Evolutionary conservation across 2,888 invertebrate genomes (phyloP).

Genomic region (Dysmachus trigonus): DNA sequence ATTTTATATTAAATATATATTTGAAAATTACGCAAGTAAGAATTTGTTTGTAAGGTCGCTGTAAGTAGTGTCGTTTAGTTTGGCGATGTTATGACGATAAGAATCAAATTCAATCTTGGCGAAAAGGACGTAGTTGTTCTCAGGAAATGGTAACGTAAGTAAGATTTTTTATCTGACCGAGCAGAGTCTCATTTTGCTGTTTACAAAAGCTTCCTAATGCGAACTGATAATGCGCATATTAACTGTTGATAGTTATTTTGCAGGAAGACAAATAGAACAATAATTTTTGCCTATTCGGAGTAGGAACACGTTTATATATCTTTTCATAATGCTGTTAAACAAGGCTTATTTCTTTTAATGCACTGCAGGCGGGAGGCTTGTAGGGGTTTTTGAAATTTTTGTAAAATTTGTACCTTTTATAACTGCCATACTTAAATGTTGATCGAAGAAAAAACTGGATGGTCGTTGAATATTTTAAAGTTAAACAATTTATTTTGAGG

Average conservation of each 20-base stretch:
- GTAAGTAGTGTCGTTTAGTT: not conserved
- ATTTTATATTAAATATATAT: not conserved
- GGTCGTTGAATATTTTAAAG: too few relatives aligned
- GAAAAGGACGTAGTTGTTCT: not conserved
- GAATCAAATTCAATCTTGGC: not conserved
- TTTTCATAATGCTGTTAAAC: not conserved
- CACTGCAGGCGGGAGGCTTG: not conserved
- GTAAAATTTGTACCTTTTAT: not conserved
- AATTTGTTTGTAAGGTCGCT: not conserved
- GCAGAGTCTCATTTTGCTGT: not conserved
- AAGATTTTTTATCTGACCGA: not conserved
- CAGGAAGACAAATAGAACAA: constrained; percentile 7
- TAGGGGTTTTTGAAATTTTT: not conserved
- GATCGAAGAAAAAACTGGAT: too few relatives aligned
- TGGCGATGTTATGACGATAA: not conserved
- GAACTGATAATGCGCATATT: not conserved
- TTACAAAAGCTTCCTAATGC: constrained; percentile 16
- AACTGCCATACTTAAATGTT: too few relatives aligned
- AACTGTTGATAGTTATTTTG: constrained; percentile 17
- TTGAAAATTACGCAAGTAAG: not conserved
- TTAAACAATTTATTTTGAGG: too few relatives aligned
- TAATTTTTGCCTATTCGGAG: constrained; percentile 11
- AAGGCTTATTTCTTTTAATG: not conserved
- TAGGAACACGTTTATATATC: not conserved
- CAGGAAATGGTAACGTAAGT: not conserved